A percentile compares a stretch with the other conserved stretches of the same genome.
phyloP scores from a whole-genome alignment of 1,140 invertebrate species.

The Drosophila chauvacae region DNA sequence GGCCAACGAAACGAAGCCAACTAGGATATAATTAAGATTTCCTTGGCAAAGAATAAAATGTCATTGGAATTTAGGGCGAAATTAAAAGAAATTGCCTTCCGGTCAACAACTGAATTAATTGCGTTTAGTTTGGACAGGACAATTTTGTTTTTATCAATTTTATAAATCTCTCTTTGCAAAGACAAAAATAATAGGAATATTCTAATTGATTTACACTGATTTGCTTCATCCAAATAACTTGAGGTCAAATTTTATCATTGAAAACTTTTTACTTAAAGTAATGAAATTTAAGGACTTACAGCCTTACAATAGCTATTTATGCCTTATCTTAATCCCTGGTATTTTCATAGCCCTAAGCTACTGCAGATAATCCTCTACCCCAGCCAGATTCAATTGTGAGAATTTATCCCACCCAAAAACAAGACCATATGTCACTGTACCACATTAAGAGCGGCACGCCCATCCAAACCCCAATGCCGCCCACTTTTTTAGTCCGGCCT shows the following conservation, averaged over 20 bases:
- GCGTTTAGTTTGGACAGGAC: neutral
- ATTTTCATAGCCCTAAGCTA: slow-evolving; percentile 5
- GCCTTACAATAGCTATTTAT: neutral
- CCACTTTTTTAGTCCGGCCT: slow-evolving; percentile 17
- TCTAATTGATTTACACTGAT: neutral
- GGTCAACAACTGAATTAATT: neutral
- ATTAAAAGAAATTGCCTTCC: slow-evolving; percentile 1
- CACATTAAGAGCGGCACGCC: slow-evolving; percentile 36
- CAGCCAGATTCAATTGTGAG: slow-evolving; percentile 42
- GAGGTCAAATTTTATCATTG: no score
- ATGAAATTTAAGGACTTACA: slow-evolving; percentile 1
- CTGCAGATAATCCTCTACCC: slow-evolving; percentile 13
- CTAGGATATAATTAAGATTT: slow-evolving; percentile 29
- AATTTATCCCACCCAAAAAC: slow-evolving; percentile 20
- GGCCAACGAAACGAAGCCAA: slow-evolving; percentile 26
- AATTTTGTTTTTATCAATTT: no score
- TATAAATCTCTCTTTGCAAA: no score
- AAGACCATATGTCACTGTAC: slow-evolving; percentile 46
- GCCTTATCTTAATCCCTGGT: neutral
- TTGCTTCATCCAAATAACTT: neutral
- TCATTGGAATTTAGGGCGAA: neutral
- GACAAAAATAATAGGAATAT: no score
- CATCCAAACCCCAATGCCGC: slow-evolving; percentile 20
- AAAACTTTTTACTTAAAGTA: neutral
- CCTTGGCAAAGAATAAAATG: neutral